Evolutionary conservation across 2,797 vertebrate species (phyloP).

Genomic region (Podarcis siculus): DNA sequence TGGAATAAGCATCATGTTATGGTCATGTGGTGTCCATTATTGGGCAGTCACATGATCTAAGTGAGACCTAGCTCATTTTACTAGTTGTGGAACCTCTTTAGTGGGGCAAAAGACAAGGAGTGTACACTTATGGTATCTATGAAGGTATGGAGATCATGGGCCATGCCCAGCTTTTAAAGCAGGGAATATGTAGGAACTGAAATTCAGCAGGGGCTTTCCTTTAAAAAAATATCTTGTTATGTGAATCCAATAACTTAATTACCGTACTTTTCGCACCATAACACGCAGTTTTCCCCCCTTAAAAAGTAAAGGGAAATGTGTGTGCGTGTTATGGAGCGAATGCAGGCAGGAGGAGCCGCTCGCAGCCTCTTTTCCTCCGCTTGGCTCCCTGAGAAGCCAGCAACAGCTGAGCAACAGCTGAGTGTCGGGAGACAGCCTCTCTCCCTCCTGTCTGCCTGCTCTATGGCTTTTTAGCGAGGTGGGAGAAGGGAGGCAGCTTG

Average conservation of each 20-base stretch:
- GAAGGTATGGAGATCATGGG: not conserved
- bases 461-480: too few species aligned
- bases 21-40: not conserved
- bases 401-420: too few species aligned
- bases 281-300: too few species aligned
- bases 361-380: too few species aligned
- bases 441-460: too few species aligned
- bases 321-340: too few species aligned
- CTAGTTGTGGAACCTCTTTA: not conserved
- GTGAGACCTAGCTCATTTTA: not conserved
- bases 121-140: not conserved
- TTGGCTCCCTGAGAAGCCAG: too few species aligned
- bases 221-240: not conserved
- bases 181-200: not conserved
- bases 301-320: too few species aligned
- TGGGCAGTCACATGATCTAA: not conserved
- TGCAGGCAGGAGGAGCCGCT: too few species aligned
- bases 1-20: not conserved
- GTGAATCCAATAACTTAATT: not conserved
- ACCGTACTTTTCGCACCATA: too few species aligned
- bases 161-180: not conserved
- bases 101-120: not conserved
- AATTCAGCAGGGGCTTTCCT: not conserved
- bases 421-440: too few species aligned
- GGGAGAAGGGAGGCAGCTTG: too few species aligned